Percentiles rank a stretch among this genome's conserved stretches.
phyloP scores from a whole-genome alignment of 1,140 invertebrate species.

The Zaprionus tsacasi region DNA sequence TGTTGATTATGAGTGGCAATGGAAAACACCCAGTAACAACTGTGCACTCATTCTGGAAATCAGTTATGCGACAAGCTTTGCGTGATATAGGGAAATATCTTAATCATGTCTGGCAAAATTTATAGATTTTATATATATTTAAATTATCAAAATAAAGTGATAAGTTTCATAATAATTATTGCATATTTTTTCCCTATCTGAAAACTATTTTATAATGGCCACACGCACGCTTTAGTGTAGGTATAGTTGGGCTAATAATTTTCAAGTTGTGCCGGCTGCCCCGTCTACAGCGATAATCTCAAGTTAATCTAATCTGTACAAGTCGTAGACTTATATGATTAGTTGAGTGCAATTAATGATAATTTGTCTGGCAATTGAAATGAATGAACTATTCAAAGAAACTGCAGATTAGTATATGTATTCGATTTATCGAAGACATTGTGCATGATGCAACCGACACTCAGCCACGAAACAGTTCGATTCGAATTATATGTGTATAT shows the following conservation, averaged over 20 bases:
- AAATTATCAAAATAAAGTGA: background rate
- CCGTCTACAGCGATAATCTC: background rate
- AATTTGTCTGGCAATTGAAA: background rate
- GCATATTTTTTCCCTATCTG: background rate
- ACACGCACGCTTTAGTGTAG: background rate
- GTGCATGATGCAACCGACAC: background rate
- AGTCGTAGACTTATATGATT: background rate
- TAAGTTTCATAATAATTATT: background rate
- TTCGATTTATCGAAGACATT: background rate
- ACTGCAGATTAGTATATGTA: background rate
- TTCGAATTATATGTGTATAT: background rate
- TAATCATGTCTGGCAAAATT: background rate
- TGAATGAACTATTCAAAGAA: background rate
- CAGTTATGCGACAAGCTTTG: background rate
- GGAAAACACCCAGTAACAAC: background rate
- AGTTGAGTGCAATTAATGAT: background rate
- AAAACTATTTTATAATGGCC: background rate
- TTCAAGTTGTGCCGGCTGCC: conserved; percentile 11
- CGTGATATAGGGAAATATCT: background rate
- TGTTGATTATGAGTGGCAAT: background rate
- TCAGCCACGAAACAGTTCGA: background rate
- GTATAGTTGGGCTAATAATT: conserved; percentile 9
- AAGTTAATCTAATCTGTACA: conserved; percentile 20
- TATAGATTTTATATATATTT: background rate
- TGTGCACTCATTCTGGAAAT: background rate